These are phyloP conservation scores for Petromus typicus DNA, from an alignment of 2,113 vertebrate genomes.

Conservation along the genomic window DNA sequence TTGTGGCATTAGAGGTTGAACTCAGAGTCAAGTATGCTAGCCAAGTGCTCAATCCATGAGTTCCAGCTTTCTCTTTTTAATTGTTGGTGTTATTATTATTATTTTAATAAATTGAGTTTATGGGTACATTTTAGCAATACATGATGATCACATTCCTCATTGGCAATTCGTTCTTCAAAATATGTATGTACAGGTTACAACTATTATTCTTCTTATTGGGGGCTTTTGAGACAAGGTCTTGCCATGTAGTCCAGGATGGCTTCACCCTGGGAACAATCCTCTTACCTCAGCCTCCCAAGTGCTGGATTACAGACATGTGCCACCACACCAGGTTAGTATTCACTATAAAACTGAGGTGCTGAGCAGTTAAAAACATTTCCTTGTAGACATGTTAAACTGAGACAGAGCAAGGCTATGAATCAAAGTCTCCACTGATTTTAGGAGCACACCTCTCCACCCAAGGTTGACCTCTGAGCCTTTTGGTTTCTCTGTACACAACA, in stretches of 20 bases:
- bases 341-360: background rate
- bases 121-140: too few species aligned
- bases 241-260: background rate
- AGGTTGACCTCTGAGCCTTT: background rate
- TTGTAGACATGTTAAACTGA: background rate
- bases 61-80: too few species aligned
- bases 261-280: background rate
- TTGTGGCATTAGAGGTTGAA: too few species aligned
- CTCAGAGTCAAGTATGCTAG: background rate
- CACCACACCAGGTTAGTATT: background rate
- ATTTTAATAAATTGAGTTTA: too few species aligned
- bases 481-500: background rate
- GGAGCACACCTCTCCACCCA: fast-evolving
- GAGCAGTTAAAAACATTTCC: background rate
- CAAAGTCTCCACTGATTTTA: background rate
- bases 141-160: too few species aligned
- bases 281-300: background rate
- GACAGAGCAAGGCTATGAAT: background rate
- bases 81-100: background rate
- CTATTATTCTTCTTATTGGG: too few species aligned
- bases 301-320: background rate
- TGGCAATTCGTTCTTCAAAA: too few species aligned
- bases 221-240: background rate
- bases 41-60: too few species aligned
- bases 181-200: too few species aligned